A percentile compares a stretch with the other conserved stretches of the same genome.
phyloP scores from a whole-genome alignment of 1,140 invertebrate genomes.

The Goniozus legneri region DNA sequence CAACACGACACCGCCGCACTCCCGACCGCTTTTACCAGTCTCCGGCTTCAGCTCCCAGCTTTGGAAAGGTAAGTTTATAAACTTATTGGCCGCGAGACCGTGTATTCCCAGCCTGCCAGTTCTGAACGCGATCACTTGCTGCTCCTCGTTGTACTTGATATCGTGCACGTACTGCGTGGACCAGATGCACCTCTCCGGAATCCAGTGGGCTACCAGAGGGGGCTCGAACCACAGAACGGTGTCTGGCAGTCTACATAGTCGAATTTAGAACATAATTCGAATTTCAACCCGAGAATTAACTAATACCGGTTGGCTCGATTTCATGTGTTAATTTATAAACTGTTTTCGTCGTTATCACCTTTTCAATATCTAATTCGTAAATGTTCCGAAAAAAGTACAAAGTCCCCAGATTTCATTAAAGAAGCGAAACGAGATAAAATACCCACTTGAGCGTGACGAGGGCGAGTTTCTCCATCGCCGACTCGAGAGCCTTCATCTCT shows the following conservation, averaged over 20 bases:
- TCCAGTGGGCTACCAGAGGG: slow-evolving; percentile 76
- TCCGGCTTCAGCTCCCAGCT: slow-evolving; percentile 80
- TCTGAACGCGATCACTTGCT: slow-evolving; percentile 70
- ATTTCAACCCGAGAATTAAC: neutral
- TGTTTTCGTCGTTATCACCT: too few species aligned
- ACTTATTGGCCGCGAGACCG: slow-evolving; percentile 69
- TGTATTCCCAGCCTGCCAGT: slow-evolving; percentile 72
- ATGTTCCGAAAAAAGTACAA: too few species aligned
- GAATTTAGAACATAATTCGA: neutral
- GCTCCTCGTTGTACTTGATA: slow-evolving; percentile 80
- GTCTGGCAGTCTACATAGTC: slow-evolving; percentile 62
- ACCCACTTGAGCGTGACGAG: slow-evolving; percentile 71
- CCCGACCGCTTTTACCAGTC: slow-evolving; percentile 39
- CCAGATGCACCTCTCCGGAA: slow-evolving; percentile 61
- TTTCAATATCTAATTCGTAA: too few species aligned
- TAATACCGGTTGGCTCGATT: too few species aligned
- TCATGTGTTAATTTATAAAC: too few species aligned
- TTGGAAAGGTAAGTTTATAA: slow-evolving; percentile 79
- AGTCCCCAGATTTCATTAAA: too few species aligned
- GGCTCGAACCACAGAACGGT: slow-evolving; percentile 80
- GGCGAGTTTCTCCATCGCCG: slow-evolving; percentile 69
- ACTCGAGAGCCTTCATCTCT: slow-evolving; percentile 71
- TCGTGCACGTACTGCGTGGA: slow-evolving; percentile 75
- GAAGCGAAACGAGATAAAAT: too few species aligned
- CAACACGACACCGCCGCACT: slow-evolving; percentile 59